Conservation (phyloP, 2,888 invertebrate genomes). For the Amaurobius ferox region DNA sequence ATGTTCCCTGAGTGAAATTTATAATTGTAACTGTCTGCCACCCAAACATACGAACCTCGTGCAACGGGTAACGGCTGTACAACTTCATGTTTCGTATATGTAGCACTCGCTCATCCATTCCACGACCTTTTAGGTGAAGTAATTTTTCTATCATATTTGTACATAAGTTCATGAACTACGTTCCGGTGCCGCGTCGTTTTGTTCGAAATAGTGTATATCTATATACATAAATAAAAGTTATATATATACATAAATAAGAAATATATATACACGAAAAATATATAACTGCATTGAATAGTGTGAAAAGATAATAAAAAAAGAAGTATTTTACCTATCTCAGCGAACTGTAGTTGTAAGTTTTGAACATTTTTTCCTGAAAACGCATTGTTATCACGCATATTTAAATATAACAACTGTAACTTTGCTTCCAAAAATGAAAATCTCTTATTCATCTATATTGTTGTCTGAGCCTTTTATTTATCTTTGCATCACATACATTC, state of each 20-base stretch:
- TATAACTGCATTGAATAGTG: neutral
- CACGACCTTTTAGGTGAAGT: neutral
- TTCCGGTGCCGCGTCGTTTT: neutral
- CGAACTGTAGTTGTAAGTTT: constrained; percentile 37
- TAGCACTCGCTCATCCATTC: neutral
- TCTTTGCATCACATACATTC: too few relatives aligned
- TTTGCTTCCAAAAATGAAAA: constrained; percentile 54
- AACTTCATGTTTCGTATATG: neutral
- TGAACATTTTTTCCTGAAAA: constrained; percentile 53
- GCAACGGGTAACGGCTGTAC: neutral
- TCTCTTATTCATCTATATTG: constrained; percentile 58
- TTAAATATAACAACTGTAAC: constrained; percentile 33
- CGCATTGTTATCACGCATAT: constrained; percentile 55
- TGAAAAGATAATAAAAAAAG: constrained; percentile 3
- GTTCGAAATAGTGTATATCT: neutral
- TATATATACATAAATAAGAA: neutral
- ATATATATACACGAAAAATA: constrained; percentile 4
- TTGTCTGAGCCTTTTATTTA: neutral
- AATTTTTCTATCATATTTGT: constrained; percentile 22
- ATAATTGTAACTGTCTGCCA: too few relatives aligned
- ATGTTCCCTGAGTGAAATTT: too few relatives aligned
- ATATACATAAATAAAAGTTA: neutral
- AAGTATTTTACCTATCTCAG: constrained; percentile 62
- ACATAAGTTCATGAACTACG: constrained; percentile 5
- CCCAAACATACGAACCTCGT: neutral